Base-by-base conservation (phyloP, 2,113 vertebrate genomes). In the Xiphophorus hellerii region DNA sequence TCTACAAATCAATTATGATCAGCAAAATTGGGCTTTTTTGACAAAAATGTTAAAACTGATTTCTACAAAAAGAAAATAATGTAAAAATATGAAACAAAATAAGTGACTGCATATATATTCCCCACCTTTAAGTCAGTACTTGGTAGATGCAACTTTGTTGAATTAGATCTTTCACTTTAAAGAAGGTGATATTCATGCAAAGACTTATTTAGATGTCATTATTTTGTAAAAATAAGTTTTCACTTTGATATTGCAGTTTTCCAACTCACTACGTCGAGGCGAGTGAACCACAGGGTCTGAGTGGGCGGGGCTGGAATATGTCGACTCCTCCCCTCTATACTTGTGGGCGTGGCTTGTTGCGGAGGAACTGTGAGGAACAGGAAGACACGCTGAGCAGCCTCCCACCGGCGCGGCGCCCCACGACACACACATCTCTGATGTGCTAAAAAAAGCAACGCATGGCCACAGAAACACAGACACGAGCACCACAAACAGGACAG, bases 311-410 rank as follows among this genome's bases (percentile, higher is more conserved):
- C 95, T 95, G 27, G 85, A 90, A 62, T 89, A 91, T 28, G 89
- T 88, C 0, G 93, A 95, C 80, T 95, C 96, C 2, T 96, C 94
- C 87, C 94, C 94, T 33, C 94, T 89, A 0, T 81, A 76, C 67
- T 85, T 94, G 77, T 93, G 31, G 58, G 94, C 94, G 90, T 87
- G 90, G 92, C 92, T 76, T 93, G 94, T 87, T 61, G 84, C 17
- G 1, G 92, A 93, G 85, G 95, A 97, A 84, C 97, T 98, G 95
- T 94, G 89, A 93, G 94, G 90, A 90, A 94, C 91, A 94, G 92
- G 91, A 82, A 95, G 90, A 95, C 94, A 95, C 87, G 91, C 94
- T 93, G 94, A 94, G 92, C 94, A 94, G 94, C 93, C 91, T 84
- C 92, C 86, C 87, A 94, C 89, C 88, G 92, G 84, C 17, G 88